Base-by-base conservation (phyloP, 2,797 vertebrate genomes). In the Aratinga solstitialis region DNA sequence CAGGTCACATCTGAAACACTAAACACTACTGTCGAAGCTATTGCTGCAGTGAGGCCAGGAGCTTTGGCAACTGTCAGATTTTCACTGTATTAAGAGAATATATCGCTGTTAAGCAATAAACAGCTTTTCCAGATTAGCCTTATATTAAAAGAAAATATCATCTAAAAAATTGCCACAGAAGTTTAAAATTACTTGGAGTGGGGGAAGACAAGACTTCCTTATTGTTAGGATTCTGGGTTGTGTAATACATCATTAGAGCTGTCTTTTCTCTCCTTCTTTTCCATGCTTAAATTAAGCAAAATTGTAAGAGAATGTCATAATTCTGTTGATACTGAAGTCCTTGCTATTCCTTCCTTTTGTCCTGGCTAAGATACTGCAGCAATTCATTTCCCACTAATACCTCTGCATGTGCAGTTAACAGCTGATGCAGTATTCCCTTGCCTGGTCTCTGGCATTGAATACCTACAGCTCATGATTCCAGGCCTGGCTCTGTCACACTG, bases 261-360 rank as follows among this genome's bases (percentile, higher is more conserved):
- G 29, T 26, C 18, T 76, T 69, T 78, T 48, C 20, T 68, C 19
- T 78, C 18, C 8, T 75, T 54, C 9, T 81, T 68, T 61, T 63
- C 27, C 5, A 1, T 50, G 67, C 20, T 59, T 94, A 86, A 73
- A 67, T 94, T 91, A 61, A 94, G 74, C 45, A 79, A 67, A 27
- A 17, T 51, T 88, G n/a, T 20, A 73, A 86, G 51, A 87, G 43
- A 78, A 88, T 0, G 0, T 50, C 36, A 45, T 75, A 36, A 67
- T 76, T 88, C 73, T 94, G 85, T 71, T 94, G 87, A 94, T 61
- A 56, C 71, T 87, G 71, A 87, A 48, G 73, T 86, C 66, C 43
- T 91, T 74, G 30, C 80, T 79, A 36, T 40, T 32, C 67, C 6
- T 86, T 93, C 18, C 48, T 89, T 93, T 90, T 90, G 65, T 95